Evolutionary conservation across 2,797 vertebrate genomes (phyloP).

Genomic region (Lepus oiostolus): DNA sequence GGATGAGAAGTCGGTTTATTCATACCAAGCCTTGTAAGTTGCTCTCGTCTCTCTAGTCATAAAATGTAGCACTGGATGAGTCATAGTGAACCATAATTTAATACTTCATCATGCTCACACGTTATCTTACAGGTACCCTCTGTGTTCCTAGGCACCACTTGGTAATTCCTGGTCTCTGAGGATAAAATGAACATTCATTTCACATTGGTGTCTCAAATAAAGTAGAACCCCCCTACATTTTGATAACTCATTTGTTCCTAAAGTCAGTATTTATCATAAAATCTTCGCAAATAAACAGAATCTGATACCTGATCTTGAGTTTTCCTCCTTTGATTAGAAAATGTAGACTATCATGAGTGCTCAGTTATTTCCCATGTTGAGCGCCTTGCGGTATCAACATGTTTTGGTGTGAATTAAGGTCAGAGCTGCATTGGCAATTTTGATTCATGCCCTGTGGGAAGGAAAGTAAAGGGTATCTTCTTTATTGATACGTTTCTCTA

Average conservation of each 20-base stretch:
- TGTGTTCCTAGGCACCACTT: slow-evolving; percentile 9
- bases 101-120: slow-evolving; percentile 9
- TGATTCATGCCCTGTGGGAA: slow-evolving; percentile 38
- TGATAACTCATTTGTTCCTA: slow-evolving; percentile 20
- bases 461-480: slow-evolving; percentile 11
- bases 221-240: slow-evolving; percentile 37
- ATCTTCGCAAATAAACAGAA: slow-evolving; percentile 48
- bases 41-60: slow-evolving; percentile 45
- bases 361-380: neutral
- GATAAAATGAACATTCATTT: neutral
- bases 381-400: neutral
- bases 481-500: slow-evolving; percentile 57
- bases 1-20: slow-evolving; percentile 45
- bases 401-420: slow-evolving; percentile 33
- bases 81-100: slow-evolving; percentile 29
- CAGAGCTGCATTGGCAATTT: slow-evolving; percentile 47
- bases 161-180: slow-evolving; percentile 63
- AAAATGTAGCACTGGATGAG: slow-evolving; percentile 45
- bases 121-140: slow-evolving; percentile 51
- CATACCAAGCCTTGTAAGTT: slow-evolving; percentile 2
- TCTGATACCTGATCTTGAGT: slow-evolving; percentile 31
- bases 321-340: slow-evolving; percentile 52
- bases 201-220: slow-evolving; percentile 36
- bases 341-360: neutral
- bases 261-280: slow-evolving; percentile 21